Evolutionary conservation across 2,888 invertebrate genomes (phyloP), one percentile per base, ranked within the genome.

Genomic region (Anarsia innoxiella): DNA sequence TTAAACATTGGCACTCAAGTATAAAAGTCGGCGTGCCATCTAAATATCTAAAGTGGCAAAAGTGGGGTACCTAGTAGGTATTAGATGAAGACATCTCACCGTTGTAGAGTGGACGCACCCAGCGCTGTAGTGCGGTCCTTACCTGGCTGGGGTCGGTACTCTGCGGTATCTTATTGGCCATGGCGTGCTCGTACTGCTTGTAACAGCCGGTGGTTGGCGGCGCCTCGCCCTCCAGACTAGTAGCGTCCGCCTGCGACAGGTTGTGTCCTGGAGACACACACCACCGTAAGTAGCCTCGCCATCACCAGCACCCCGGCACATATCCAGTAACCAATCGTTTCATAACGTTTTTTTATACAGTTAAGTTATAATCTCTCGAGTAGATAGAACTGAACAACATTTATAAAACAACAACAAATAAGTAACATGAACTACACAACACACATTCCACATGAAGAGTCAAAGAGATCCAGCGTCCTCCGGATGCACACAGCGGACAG

Each of bases 191-290:
- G 75, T 90, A 93, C 77, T 91, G 92, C 68, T 89, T 89, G 84
- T 91, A 92, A 86, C 92, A 93, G 61, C 91, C 92, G 46, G 89
- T 89, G 48, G 88, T 91, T 51, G 91, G 91, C 64, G 91, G 92
- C 49, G 90, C 89, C 70, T 91, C 92, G 56, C 89, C 90, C 62
- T 92, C 92, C 61, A 92, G 88, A 76, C 94, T 94, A 87, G 92
- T 93, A 62, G 92, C 93, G 82, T 94, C 94, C 69, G 89, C 91
- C 86, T 94, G 93, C 75, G 94, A 93, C 89, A 94, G 88, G 89
- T 94, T 94, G 90, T 95, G 94, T 89, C 94, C 95, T 94, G 90
- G 66, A 80, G 78, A 77, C 82, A 84, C 79, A 80, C 64, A 84
- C 76, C 76, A 78, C 66, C 70, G 60, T 80, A 68, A 82, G 75